Percentiles rank a stretch among this genome's conserved stretches.
phyloP scores from a whole-genome alignment of 2,888 invertebrate species.

The Coecobrya sp. region DNA sequence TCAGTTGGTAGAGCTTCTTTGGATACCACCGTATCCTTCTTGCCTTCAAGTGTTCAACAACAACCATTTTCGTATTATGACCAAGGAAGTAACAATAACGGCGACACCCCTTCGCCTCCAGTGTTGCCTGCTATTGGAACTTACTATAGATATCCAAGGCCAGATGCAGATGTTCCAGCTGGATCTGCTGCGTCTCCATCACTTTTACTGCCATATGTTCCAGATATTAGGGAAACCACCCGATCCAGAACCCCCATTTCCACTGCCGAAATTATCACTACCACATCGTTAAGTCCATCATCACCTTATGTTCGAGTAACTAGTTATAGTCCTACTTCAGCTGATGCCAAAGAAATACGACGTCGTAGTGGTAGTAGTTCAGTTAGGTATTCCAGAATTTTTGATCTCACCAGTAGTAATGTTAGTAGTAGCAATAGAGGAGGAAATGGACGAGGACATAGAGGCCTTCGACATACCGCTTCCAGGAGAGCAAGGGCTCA shows the following conservation, averaged over 20 bases:
- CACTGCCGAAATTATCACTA: constrained; percentile 68
- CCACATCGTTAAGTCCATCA: constrained; percentile 64
- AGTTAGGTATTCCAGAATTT: constrained; percentile 83
- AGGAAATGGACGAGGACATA: constrained; percentile 40
- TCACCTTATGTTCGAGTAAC: constrained; percentile 76
- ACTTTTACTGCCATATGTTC: constrained; percentile 76
- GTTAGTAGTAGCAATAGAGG: constrained; percentile 50
- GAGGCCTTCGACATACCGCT: constrained; percentile 31
- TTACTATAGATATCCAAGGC: constrained; percentile 84
- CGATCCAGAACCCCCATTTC: constrained; percentile 67
- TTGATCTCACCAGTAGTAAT: constrained; percentile 75
- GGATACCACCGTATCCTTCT: constrained; percentile 73
- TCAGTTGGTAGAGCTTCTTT: constrained; percentile 77
- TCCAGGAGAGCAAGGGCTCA: constrained; percentile 82
- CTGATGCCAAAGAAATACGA: constrained; percentile 80
- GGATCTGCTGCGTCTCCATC: constrained; percentile 71
- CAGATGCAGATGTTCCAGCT: constrained; percentile 82
- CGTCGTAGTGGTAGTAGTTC: constrained; percentile 79
- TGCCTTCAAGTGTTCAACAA: constrained; percentile 82
- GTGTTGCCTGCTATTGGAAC: constrained; percentile 81
- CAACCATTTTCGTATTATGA: constrained; percentile 63
- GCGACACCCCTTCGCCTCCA: constrained; percentile 84
- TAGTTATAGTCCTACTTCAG: constrained; percentile 80
- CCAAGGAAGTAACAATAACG: constrained; percentile 59
- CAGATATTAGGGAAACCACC: constrained; percentile 78